Base-by-base conservation (phyloP, 1,140 invertebrate genomes). In the Pygmarrhopalites habei region DNA sequence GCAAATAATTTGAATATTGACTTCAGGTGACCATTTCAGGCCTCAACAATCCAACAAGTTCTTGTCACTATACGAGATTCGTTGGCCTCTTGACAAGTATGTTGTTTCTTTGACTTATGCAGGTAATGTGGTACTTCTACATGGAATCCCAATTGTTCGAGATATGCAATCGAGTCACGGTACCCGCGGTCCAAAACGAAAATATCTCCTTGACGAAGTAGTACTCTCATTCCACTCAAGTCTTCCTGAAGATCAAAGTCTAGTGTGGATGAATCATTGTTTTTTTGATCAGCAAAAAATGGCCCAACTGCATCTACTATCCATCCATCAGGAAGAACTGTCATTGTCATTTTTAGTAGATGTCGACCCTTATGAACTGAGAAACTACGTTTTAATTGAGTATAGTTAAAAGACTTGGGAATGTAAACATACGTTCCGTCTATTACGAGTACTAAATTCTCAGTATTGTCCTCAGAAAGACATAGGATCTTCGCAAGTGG, bases 31-130 rank as follows among this genome's bases (percentile, higher is more conserved):
- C 74, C 73, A 65, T 76, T 73, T 14, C 72, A 69, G 23, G 73
- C 68, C 73, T 77, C 74, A 19, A 77, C 71, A n/a, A 71, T 67
- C 75, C 74, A 75, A 23, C 73, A 63, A 57, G 73, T 57, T 73
- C 74, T 77, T 14, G 72, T 77, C 0, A 76, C 71, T 7, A 62
- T 63, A 21, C 73, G 62, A 17, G 71, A 73, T 26, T 64, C 26
- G 63, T 77, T 75, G 7, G 74, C 72, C 68, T 77, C 73, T 49
- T 65, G 35, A 19, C 69, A 65, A 5, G 71, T 71, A 39, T 74
- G 56, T 63, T 76, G 71, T 17, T 14, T 43, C 19, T 66, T 41
- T 1, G 68, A 35, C 60, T 72, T 71, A 17, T 67, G 67, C 70
- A 76, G 71, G 17, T 73, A 60, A 26, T 69, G 64, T 41, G 73